Evolutionary conservation across 1,140 invertebrate genomes (phyloP), one percentile per base, ranked within the genome.

Genomic region (Trachelipus rathkii): DNA sequence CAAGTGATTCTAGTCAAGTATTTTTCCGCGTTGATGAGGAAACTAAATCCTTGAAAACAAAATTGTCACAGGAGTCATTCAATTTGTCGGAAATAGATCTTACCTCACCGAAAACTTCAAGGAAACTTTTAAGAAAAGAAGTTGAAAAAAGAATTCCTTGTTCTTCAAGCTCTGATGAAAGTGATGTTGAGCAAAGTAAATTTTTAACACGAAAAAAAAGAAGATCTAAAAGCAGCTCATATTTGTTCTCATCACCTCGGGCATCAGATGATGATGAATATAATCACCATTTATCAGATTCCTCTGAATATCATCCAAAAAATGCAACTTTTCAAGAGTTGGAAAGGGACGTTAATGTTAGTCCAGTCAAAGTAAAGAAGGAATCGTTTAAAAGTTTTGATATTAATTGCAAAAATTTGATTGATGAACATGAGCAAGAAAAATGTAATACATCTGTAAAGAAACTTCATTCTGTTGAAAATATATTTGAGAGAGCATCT

Each of bases 161-260:
- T 15, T 70, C 60, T 13, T 73, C 75, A 19, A 77, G 72, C 53
- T 79, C 78, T 13, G 78, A 79, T 46, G 78, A 79, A 8, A 79
- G 78, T 43, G 78, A 79, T 45, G 21, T 33, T 5, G 78, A 76
- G 4, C 67, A 45, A 3, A n/a, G 72, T 33, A 60, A 43, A 50
- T 60, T 33, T 7, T 72, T 68, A n/a, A 43, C 44, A 33, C 53
- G 68, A 43, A 79, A 71, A 67, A 79, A 72, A 33, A 45, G 75
- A 66, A 72, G 72, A 70, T 33, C 33, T 50, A 60, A 72, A 60
- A 74, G 75, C 9, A 44, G 68, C 11, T 79, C 78, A 13, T 53
- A 76, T 23, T 70, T 75, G 10, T 11, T 67, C 23, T n/a, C 73
- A 45, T 46, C 77, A 6, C 13, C 45, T 21, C 53, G 23, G 19